phyloP scores from a whole-genome alignment of 2,888 invertebrate species.

The Amblyjoppa proteus region DNA sequence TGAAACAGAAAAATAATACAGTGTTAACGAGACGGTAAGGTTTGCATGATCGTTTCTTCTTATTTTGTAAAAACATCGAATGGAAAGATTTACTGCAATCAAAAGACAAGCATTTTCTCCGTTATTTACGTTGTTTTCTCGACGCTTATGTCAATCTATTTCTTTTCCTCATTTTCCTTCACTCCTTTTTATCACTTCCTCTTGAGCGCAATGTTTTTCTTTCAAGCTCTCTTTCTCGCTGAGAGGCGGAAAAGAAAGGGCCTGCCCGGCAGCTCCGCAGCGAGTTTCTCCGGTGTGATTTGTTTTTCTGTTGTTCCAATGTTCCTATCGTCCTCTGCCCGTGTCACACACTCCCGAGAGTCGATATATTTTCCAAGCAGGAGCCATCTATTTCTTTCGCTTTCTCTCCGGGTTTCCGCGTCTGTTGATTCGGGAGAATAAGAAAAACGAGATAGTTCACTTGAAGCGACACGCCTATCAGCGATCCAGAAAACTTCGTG shows the following conservation, averaged over 20 bases:
- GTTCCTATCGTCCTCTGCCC: slow-evolving; percentile 54
- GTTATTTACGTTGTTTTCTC: slow-evolving; percentile 42
- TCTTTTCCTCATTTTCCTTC: slow-evolving; percentile 47
- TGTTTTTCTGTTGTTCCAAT: slow-evolving; percentile 68
- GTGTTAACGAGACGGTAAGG: slow-evolving; percentile 13
- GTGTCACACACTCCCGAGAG: slow-evolving; percentile 53
- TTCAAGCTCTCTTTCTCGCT: slow-evolving; percentile 1
- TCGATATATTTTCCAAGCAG: slow-evolving; percentile 61
- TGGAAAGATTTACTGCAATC: not conserved
- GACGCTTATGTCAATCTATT: slow-evolving; percentile 53
- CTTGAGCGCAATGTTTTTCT: slow-evolving; percentile 39
- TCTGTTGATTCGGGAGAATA: slow-evolving; percentile 60
- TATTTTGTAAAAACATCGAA: slow-evolving; percentile 2
- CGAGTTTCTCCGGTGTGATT: slow-evolving; percentile 65
- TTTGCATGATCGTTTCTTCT: slow-evolving; percentile 4
- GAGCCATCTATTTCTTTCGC: slow-evolving; percentile 50
- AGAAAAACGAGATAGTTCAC: slow-evolving; percentile 49
- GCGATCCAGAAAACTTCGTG: slow-evolving; percentile 42
- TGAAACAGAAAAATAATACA: slow-evolving; percentile 49
- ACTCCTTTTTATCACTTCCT: slow-evolving; percentile 50
- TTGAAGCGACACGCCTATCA: slow-evolving; percentile 25
- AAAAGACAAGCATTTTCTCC: slow-evolving; percentile 22
- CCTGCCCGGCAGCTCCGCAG: slow-evolving; percentile 42
- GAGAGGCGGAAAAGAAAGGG: slow-evolving; percentile 45
- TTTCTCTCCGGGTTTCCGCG: slow-evolving; percentile 28